phyloP scores from a whole-genome alignment of 2,888 invertebrate species.

The Cerastoderma edule region DNA sequence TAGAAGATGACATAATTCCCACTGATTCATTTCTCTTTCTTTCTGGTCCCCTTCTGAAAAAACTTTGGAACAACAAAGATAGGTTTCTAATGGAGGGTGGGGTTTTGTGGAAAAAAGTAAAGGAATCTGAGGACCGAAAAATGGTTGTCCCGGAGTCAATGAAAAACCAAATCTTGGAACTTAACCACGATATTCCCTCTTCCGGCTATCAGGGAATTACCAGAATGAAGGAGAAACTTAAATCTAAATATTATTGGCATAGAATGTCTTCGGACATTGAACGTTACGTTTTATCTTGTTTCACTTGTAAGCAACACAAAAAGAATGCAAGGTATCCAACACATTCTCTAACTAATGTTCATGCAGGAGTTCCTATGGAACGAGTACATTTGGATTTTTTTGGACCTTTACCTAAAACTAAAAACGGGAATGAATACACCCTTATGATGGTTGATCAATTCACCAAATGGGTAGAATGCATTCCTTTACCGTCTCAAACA shows the following conservation, averaged over 20 bases:
- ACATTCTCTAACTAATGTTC: slow-evolving; percentile 86
- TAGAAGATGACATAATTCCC: neutral
- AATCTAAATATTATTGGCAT: slow-evolving; percentile 36
- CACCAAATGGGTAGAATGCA: slow-evolving; percentile 50
- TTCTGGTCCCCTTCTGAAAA: slow-evolving; percentile 6
- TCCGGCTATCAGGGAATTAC: slow-evolving; percentile 43
- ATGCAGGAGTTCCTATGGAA: slow-evolving; percentile 88
- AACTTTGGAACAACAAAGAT: slow-evolving; percentile 22
- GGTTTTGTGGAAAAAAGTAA: neutral
- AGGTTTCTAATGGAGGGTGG: neutral
- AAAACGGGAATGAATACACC: slow-evolving; percentile 27
- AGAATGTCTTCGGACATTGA: slow-evolving; percentile 17
- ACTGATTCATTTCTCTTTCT: neutral
- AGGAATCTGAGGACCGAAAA: neutral
- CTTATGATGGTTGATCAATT: slow-evolving; percentile 30
- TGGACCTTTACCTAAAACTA: slow-evolving; percentile 29
- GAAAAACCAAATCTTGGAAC: neutral
- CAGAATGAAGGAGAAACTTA: slow-evolving; percentile 15
- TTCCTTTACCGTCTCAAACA: slow-evolving; percentile 45
- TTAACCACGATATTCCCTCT: slow-evolving; percentile 35
- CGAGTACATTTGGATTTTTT: slow-evolving; percentile 40
- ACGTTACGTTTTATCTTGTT: slow-evolving; percentile 15
- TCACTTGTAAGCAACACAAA: slow-evolving; percentile 12
- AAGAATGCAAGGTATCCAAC: neutral
- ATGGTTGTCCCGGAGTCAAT: slow-evolving; percentile 23